phyloP scores from a whole-genome alignment of 35 echinoderm and acorn worm species.

The Eucidaris tribuloides region DNA sequence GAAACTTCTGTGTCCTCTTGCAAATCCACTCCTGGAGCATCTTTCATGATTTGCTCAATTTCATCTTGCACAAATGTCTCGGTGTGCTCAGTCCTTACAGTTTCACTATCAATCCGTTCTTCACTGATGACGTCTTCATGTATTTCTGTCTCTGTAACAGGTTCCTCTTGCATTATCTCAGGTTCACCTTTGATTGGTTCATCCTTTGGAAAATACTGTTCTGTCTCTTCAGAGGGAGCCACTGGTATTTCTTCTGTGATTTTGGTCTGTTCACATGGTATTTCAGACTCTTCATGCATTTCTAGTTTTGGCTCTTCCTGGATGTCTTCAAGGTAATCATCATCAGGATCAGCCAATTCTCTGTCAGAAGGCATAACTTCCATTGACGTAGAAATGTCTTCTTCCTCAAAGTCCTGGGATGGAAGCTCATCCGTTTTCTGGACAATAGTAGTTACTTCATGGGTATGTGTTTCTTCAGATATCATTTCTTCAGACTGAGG shows the following conservation, averaged over 20 bases:
- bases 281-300: no score
- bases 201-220: no score
- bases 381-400: conserved; percentile 19
- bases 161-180: no score
- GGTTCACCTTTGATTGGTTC: no score
- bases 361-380: conserved; percentile 13
- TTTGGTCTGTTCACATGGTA: no score
- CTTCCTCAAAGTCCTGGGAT: conserved; percentile 3
- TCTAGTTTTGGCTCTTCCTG: conserved; percentile 28
- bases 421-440: no score
- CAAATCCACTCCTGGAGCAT: neutral
- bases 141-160: no score
- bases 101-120: neutral
- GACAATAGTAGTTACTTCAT: no score
- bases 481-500: no score
- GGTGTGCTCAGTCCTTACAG: neutral
- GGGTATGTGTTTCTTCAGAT: no score
- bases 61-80: neutral
- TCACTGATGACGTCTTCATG: neutral
- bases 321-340: conserved; percentile 11
- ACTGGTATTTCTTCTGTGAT: no score
- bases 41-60: neutral
- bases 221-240: no score
- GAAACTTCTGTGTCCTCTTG: neutral
- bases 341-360: neutral